Base-by-base conservation (phyloP, 1,140 invertebrate genomes). In the Brachionus paranguensis region DNA sequence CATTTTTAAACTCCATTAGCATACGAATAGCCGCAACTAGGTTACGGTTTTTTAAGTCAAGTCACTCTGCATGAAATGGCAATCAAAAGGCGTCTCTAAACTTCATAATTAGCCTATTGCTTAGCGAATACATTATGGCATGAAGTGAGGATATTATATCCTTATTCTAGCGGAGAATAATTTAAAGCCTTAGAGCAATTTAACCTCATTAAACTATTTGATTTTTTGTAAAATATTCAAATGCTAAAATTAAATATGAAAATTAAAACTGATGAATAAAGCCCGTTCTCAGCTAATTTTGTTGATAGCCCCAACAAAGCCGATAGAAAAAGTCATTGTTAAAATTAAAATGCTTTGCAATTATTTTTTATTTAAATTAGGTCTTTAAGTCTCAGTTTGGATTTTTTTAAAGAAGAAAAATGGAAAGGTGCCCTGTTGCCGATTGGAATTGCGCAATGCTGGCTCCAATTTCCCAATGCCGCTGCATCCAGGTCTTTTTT, bases 201-300 rank as follows among this genome's bases (percentile, higher is more conserved):
- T 76, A 50, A 76, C 72, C 72, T 76, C 43, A 76, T 50, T 50
- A 50, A 37, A 50, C 45, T 76, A 76, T 76, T 76, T 74, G 33
- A 74, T 74, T 74, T 74, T 74, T 74, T 74, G 41, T 43, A 20
- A 29, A 47, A 47, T 47, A 76, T 47, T 24, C 17, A 50, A 76
- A 76, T 43, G 24, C 20, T 27, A 50, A 76, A 76, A 76, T 76
- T 45, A 76, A 76, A 76, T 76, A 50, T 27, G 27, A 50, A 76
- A 50, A 50, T 55, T 55, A 29, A 50, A 50, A 27, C 17, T 27
- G 47, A 29, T 50, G 24, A 50, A 76, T 14, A 76, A 37, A 37
- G 72, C 33, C 20, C 47, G 27, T 27, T 50, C 45, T 76, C 45
- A 50, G n/a, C 72, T 50, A 76, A 76, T 76, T 76, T 50, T 76